Evolutionary conservation across 2,888 invertebrate genomes (phyloP).

Genomic region (Cephus pulcher): DNA sequence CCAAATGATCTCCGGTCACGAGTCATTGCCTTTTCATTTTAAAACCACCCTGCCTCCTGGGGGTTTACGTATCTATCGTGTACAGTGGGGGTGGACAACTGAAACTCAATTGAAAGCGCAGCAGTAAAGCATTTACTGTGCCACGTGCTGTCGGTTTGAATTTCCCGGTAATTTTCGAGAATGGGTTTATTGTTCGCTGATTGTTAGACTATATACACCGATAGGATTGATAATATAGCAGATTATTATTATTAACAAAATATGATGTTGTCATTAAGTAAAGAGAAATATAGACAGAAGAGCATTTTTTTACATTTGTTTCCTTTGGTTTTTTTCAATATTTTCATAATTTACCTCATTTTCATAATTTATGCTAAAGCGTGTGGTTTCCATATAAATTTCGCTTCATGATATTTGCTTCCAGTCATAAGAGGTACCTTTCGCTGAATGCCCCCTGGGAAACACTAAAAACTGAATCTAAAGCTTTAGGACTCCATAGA

Average conservation of each 20-base stretch:
- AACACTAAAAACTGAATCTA: neutral
- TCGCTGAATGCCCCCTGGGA: neutral
- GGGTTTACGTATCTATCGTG: neutral
- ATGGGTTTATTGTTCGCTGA: neutral
- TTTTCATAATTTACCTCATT: neutral
- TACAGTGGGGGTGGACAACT: neutral
- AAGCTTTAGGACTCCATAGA: neutral
- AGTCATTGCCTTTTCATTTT: constrained; percentile 65
- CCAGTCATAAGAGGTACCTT: neutral
- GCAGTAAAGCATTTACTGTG: neutral
- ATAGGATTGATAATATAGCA: neutral
- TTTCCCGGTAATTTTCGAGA: neutral
- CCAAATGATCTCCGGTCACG: constrained; percentile 64
- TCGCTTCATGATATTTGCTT: neutral
- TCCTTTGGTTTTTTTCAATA: neutral
- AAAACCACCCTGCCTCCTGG: constrained; percentile 40
- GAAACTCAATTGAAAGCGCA: neutral
- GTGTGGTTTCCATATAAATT: too few species aligned
- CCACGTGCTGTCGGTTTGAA: neutral
- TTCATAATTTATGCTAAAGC: neutral
- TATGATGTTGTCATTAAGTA: neutral
- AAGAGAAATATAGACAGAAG: neutral
- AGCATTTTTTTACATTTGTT: neutral
- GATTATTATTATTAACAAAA: neutral
- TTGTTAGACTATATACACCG: neutral